phyloP scores from a whole-genome alignment of 2,797 vertebrate species.

The Chelon labrosus region DNA sequence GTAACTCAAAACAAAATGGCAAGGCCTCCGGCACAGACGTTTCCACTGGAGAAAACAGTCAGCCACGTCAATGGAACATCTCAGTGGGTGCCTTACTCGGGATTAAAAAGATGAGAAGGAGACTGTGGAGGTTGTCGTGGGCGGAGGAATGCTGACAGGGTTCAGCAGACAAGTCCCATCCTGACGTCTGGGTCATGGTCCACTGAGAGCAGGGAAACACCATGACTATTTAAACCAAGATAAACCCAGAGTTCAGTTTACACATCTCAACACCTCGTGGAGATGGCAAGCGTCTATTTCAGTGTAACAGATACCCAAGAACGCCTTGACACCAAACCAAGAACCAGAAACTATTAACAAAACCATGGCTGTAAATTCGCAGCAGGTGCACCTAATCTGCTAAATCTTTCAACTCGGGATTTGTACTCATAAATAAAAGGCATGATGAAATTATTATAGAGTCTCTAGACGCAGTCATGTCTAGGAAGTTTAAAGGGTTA shows the following conservation, averaged over 20 bases:
- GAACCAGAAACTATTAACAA: slow-evolving; percentile 1
- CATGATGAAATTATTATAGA: neutral
- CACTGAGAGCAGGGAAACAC: slow-evolving; percentile 79
- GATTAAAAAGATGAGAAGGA: slow-evolving; percentile 59
- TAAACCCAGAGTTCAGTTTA: slow-evolving; percentile 78
- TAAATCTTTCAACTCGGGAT: slow-evolving; percentile 2
- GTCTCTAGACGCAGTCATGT: neutral
- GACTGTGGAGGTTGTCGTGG: slow-evolving; percentile 56
- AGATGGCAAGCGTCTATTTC: slow-evolving; percentile 41
- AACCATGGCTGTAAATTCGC: neutral
- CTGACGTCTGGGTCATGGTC: slow-evolving; percentile 74
- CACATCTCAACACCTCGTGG: slow-evolving; percentile 70
- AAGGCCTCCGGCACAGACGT: slow-evolving; percentile 50
- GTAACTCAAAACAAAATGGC: slow-evolving; percentile 16
- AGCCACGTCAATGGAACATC: slow-evolving; percentile 59
- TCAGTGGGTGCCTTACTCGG: slow-evolving; percentile 66
- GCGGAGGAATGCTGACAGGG: slow-evolving; percentile 78
- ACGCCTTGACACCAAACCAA: slow-evolving; percentile 1
- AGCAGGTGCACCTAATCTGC: slow-evolving; percentile 7
- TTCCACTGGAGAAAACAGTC: slow-evolving; percentile 44
- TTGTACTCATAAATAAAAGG: neutral
- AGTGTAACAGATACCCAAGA: slow-evolving; percentile 42
- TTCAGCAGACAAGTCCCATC: slow-evolving; percentile 78
- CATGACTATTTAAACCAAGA: slow-evolving; percentile 81
- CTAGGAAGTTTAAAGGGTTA: neutral